Evolutionary conservation across 2,797 vertebrate genomes (phyloP).

Genomic region (Gephyroberyx darwinii): DNA sequence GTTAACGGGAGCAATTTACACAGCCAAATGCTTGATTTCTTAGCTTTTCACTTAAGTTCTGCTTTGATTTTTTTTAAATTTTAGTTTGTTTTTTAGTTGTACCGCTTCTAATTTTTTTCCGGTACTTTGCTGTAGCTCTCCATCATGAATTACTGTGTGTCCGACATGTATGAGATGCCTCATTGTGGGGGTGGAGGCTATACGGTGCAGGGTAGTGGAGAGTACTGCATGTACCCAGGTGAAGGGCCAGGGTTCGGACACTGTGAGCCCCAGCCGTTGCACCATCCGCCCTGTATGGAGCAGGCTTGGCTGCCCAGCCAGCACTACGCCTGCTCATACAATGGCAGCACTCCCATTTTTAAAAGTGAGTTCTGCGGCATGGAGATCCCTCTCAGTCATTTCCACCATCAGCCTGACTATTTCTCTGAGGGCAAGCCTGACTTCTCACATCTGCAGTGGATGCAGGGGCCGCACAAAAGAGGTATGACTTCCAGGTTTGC

Average conservation of each 20-base stretch:
- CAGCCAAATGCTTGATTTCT: background rate
- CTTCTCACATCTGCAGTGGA: constrained; percentile 91
- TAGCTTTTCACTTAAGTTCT: background rate
- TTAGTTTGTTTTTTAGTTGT: background rate
- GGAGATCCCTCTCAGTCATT: constrained; percentile 91
- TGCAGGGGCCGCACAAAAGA: constrained; percentile 89
- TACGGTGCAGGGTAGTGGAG: constrained; percentile 83
- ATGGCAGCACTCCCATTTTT: constrained; percentile 81
- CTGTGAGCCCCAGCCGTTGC: constrained; percentile 86
- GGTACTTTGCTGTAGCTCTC: constrained; percentile 20
- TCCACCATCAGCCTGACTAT: constrained; percentile 88
- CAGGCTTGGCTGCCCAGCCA: constrained; percentile 90
- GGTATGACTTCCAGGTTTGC: constrained; percentile 79
- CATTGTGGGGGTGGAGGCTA: constrained; percentile 82
- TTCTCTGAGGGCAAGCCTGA: constrained; percentile 89
- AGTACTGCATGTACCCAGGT: constrained; percentile 89
- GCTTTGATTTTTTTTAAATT: constrained; percentile 11
- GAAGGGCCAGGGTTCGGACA: constrained; percentile 85
- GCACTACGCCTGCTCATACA: constrained; percentile 89
- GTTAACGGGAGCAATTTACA: background rate
- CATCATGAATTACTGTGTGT: constrained; percentile 91
- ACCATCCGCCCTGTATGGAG: constrained; percentile 92
- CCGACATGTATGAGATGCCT: constrained; percentile 89
- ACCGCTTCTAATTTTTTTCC: constrained; percentile 1
- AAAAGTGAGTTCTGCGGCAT: constrained; percentile 90